These are phyloP conservation scores for Dryoscopus gambensis DNA, from an alignment of 2,113 vertebrate genomes.

Conservation along the genomic window DNA sequence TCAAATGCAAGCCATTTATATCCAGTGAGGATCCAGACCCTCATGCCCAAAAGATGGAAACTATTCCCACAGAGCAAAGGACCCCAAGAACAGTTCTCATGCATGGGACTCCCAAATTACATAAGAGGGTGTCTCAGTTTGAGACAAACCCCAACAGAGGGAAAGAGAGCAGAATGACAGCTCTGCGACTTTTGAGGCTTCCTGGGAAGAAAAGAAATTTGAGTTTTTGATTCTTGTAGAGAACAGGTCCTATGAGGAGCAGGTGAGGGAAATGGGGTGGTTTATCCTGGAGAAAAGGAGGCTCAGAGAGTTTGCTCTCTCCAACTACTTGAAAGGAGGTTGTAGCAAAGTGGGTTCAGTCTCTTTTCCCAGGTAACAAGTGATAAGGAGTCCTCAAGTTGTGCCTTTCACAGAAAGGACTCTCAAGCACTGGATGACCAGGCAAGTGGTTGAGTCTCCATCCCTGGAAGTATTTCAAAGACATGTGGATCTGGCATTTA, in stretches of 20 bases:
- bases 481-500: background rate
- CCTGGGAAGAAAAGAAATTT: background rate
- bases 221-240: background rate
- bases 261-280: background rate
- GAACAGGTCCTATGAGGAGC: background rate
- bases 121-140: background rate
- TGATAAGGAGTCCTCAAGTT: background rate
- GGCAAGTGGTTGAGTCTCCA: background rate
- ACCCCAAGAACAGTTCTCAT: background rate
- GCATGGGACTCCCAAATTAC: background rate
- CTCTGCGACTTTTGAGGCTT: background rate
- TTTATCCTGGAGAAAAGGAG: background rate
- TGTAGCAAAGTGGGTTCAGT: background rate
- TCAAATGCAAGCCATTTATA: background rate
- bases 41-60: background rate
- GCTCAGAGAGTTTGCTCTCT: background rate
- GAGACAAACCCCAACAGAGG: background rate
- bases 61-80: background rate
- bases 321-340: rapidly evolving
- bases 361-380: background rate
- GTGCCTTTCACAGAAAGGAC: background rate
- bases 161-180: background rate
- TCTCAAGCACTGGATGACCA: background rate
- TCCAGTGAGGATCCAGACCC: background rate
- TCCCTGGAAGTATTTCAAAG: background rate